These are phyloP conservation scores for Neodon shergylaensis DNA, from an alignment of 2,113 vertebrate genomes.

Conservation along the genomic window DNA sequence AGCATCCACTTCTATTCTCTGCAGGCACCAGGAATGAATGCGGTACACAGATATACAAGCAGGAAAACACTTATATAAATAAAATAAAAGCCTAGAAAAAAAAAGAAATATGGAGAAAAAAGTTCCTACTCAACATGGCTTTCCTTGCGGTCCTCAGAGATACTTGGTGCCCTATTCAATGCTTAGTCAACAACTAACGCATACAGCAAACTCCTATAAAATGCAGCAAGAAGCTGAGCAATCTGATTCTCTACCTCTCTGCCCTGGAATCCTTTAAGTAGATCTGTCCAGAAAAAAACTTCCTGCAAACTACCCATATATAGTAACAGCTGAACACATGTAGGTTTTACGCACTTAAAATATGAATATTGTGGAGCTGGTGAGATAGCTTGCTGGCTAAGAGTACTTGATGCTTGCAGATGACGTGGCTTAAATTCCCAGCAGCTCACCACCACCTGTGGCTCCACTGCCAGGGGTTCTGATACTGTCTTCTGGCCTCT, in stretches of 20 bases:
- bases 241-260: neutral
- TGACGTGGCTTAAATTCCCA: neutral
- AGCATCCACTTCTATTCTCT: too few relatives aligned
- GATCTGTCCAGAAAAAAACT: constrained; percentile 1
- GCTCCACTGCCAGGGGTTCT: neutral
- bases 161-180: neutral
- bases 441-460: neutral
- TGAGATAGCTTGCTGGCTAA: neutral
- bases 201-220: neutral
- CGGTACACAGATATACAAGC: neutral
- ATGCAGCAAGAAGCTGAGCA: neutral
- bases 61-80: neutral
- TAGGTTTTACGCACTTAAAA: constrained; percentile 33
- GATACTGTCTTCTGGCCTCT: neutral
- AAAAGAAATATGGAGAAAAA: neutral
- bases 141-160: neutral
- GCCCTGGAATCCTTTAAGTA: neutral
- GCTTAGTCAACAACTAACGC: neutral
- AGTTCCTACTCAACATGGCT: neutral
- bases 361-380: neutral
- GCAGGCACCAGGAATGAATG: neutral
- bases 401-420: neutral
- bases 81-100: neutral
- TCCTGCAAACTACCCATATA: neutral
- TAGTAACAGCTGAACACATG: neutral